Conservation (phyloP, 23 tunicate genomes). For the Botrylloides violaceus region DNA sequence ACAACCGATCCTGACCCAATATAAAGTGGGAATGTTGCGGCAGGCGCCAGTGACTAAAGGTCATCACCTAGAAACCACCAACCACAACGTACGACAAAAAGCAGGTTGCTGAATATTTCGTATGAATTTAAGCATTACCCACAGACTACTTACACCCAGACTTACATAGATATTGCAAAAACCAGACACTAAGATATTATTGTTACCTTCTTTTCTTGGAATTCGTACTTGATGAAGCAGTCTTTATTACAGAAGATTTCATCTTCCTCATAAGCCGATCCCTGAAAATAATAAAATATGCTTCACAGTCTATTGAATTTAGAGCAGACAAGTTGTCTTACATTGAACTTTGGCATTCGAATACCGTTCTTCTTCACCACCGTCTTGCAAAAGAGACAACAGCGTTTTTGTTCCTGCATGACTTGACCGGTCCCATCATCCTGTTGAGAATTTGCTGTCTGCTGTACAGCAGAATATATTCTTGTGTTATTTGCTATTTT, state of each 20-base stretch:
- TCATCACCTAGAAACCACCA: too few relatives aligned
- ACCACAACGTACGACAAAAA: too few relatives aligned
- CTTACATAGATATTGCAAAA: too few relatives aligned
- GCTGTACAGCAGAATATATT: too few relatives aligned
- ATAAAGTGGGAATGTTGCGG: too few relatives aligned
- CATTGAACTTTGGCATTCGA: slow-evolving; percentile 60
- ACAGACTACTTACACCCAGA: too few relatives aligned
- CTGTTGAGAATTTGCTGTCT: background rate
- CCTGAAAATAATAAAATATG: slow-evolving; percentile 20
- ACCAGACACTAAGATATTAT: too few relatives aligned
- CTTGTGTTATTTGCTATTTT: background rate
- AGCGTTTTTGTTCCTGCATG: slow-evolving; percentile 23
- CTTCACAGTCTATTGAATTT: background rate
- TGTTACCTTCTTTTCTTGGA: slow-evolving; percentile 45
- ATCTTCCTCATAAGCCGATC: slow-evolving; percentile 44
- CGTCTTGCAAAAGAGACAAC: slow-evolving; percentile 36
- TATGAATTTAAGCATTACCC: too few relatives aligned
- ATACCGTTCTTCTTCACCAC: slow-evolving; percentile 67
- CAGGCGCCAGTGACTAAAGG: too few relatives aligned
- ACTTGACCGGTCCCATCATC: background rate
- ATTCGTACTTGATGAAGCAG: slow-evolving; percentile 49
- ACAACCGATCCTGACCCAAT: too few relatives aligned
- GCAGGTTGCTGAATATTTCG: too few relatives aligned
- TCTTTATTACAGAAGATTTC: slow-evolving; percentile 72
- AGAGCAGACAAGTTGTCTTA: slow-evolving; percentile 9